Percentiles rank a stretch among this genome's conserved stretches.
Conservation (phyloP, 2,797 vertebrate genomes). For the Mormyrus proboscirostris region DNA sequence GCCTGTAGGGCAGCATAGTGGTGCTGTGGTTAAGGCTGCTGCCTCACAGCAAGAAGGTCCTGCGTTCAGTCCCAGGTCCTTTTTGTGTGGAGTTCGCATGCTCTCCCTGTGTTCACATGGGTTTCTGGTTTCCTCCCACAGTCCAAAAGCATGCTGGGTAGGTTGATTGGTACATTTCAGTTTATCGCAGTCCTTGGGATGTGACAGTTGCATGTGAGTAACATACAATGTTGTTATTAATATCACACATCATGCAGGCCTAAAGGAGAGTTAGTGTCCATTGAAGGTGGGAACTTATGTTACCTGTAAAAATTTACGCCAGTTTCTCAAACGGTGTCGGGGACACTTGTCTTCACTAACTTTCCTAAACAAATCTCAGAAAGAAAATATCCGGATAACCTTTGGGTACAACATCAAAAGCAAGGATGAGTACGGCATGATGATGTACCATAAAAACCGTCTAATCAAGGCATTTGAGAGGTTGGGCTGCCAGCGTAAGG, state of each 20-base stretch:
- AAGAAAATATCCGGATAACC: constrained; percentile 69
- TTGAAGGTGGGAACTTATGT: background rate
- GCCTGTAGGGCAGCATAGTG: background rate
- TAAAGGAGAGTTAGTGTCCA: background rate
- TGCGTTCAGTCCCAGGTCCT: background rate
- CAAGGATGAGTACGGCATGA: constrained; percentile 90
- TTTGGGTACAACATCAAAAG: constrained; percentile 94
- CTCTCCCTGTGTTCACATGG: background rate
- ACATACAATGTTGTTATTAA: background rate
- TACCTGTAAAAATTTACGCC: background rate
- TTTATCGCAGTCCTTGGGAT: background rate
- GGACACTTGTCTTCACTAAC: background rate
- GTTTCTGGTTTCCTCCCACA: background rate
- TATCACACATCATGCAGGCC: background rate
- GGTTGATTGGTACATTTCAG: background rate
- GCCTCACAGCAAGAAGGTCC: background rate
- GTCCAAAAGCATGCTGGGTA: background rate
- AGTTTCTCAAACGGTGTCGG: background rate
- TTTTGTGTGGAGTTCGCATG: no score
- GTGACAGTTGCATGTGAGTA: background rate
- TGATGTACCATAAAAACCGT: constrained; percentile 97
- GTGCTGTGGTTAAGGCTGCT: background rate
- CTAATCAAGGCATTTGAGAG: constrained; percentile 92
- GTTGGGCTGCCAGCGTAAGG: constrained; percentile 84
- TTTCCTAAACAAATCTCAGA: constrained; percentile 64